Evolutionary conservation across 2,797 vertebrate species (phyloP), one percentile per base, ranked within the genome.

Genomic region (Pangasius djambal): DNA sequence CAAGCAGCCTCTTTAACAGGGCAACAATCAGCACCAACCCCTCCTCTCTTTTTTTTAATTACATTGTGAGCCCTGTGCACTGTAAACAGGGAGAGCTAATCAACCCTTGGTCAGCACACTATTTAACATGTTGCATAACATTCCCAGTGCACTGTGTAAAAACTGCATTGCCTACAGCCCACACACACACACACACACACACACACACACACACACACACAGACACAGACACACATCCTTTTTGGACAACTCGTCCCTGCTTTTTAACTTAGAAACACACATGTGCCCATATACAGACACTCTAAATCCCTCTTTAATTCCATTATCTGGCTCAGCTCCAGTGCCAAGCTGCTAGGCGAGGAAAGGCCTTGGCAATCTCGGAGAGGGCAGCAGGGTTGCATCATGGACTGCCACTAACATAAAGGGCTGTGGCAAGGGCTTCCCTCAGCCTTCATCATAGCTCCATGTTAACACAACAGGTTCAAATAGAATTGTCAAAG

Each of bases 221-320:
- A 74, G 9, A 20, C n/a, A 70, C 31, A 61, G 1, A 37, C n/a
- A 44, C 79, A 28, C 1, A 57, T 55, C 31, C 31, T 69, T 50
- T 48, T 52, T 40, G 31, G 34, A 63, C 50, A 34, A 31, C 34
- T 44, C 74, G 67, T 81, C 34, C 63, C 63, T 65, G 44, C 48
- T 48, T 77, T 75, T 75, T 87, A 52, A 78, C n/a, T 57, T 55
- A 48, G 40, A 44, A 77, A 85, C 61, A 85, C 69, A 78, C 48
- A 87, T 84, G 55, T 37, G 70, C 86, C 72, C 72, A 28, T 40
- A 89, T 70, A 78, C 74, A 87, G 48, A 87, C 72, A 57, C 85
- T 90, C 89, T 89, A 91, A 91, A 92, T 91, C 90, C 90, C 85
- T 75, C 90, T 90, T 92, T 92, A 91, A 92, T 91, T 92, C 91